Evolutionary conservation across 2,797 vertebrate species (phyloP), one percentile per base, ranked within the genome.

Genomic region (Falco novaeseelandiae): DNA sequence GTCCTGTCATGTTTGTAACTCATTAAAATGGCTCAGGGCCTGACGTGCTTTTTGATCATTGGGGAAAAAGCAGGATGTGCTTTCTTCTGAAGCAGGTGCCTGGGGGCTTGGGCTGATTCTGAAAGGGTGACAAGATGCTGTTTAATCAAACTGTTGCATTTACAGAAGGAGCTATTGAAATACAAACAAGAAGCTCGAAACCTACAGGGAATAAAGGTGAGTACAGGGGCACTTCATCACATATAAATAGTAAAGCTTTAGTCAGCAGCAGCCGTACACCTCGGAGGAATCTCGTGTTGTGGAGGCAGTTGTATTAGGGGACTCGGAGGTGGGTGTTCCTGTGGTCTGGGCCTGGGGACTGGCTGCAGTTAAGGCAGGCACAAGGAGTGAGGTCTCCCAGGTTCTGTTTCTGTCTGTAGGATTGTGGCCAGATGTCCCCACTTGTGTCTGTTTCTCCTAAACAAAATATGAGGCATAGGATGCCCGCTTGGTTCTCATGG

Each of bases 151-250:
- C 38, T 93, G 22, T 97, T 97, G 92, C 54, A 10, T 94, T 98
- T 97, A 70, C 97, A 99, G 99, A 99, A 99, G 96, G 99, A 99
- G 96, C 97, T 99, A 89, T 80, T 99, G 97, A 99, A 98, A 96
- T 99, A 98, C 97, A 99, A 99, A 95, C 99, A 99, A 97, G 99
- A 99, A 95, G 98, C 98, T 93, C 99, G 99, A 95, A 99, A 99
- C 96, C 97, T 99, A 22, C 99, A 99, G 95, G 99, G 98, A 71
- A 98, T 99, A 89, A 99, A 99, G 99, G 99, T 99, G 96, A 98
- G 98, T 78, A 76, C 29, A 85, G 29, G 71, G 34, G 4, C 5
- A 30, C 3, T 81, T 65, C 6, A 25, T 65, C 26, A 70, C 44
- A 59, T 34, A 12, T 5, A 36, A 59, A 36, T 0, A 11, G 18